Evolutionary conservation across 2,797 vertebrate genomes (phyloP), one percentile per base, ranked within the genome.

Genomic region (Buphagus erythrorhynchus): DNA sequence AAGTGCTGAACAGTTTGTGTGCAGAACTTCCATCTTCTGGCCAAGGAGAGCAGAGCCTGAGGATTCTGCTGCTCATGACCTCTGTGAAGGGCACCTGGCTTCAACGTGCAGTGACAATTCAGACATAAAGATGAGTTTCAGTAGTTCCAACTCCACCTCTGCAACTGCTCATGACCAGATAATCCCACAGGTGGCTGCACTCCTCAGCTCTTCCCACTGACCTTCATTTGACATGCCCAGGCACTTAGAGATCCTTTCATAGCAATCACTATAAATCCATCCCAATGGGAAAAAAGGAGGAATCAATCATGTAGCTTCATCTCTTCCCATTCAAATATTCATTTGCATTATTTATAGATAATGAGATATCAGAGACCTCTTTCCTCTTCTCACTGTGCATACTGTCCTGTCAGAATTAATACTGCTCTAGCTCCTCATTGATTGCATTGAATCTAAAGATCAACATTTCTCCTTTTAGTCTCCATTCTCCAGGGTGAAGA

Each of bases 221-320:
- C 74, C 68, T 88, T 61, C 38, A 43, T 75, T 58, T 76, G 49
- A 72, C 52, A 16, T 48, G n/a, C 58, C 78, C 66, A 75, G 63
- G 12, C 68, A 81, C 43, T 48, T 55, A 59, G 31, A 95, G 85
- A 61, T 66, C 35, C 65, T 80, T 78, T 52, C 75, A 43, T 4
- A 62, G 85, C 35, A 82, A 62, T 71, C 68, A 55, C 35, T 73
- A 61, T 86, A 77, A 94, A 95, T 86, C 62, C 33, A 66, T 68
- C 31, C 51, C 59, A 20, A 4, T 9, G 49, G 46, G 45, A 22
- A 87, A 87, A 85, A 78, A 54, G 24, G 28, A 62, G 25, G 11
- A 78, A 86, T 94, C 86, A 95, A 75, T 95, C 77, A 84, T 16
- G 38, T 22, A 83, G 33, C n/a, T 61, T 97, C 52, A 66, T 81